Conservation (phyloP, 2,113 vertebrate genomes). For the Ibidorhyncha struthersii region DNA sequence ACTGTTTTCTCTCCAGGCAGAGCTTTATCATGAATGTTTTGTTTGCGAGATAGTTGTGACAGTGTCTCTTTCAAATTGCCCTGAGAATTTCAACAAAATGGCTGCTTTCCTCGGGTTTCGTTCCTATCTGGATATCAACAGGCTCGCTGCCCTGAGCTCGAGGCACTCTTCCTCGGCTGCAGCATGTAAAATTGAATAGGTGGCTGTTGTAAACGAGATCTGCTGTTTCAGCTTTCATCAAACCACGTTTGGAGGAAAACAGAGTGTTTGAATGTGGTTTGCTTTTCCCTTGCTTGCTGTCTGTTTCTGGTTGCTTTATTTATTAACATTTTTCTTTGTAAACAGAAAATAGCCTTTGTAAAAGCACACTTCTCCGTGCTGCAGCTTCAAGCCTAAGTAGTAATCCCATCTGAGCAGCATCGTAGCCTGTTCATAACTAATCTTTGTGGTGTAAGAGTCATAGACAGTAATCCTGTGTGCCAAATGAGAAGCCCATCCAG, state of each 20-base stretch:
- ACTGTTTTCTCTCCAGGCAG: not conserved
- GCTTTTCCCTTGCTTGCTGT: not conserved
- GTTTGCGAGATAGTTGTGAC: not conserved
- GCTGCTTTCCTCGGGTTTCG: not conserved
- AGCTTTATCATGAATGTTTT: not conserved
- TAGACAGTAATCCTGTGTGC: not conserved
- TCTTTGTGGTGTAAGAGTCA: not conserved
- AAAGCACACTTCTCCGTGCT: not conserved
- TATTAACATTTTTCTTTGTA: not conserved
- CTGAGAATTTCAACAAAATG: conserved; percentile 38
- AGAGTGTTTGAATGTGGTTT: rapidly evolving
- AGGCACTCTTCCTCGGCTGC: not conserved
- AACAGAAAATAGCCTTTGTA: not conserved
- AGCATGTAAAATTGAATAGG: not conserved
- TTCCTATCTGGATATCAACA: not conserved
- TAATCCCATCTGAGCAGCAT: not conserved
- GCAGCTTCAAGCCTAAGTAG: not conserved
- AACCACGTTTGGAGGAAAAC: not conserved
- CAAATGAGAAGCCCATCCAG: not conserved
- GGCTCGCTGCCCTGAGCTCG: not conserved
- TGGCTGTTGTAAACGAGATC: not conserved
- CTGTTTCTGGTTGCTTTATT: not conserved
- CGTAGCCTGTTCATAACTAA: not conserved
- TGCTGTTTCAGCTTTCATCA: not conserved
- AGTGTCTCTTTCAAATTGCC: not conserved